Conservation (phyloP, 2,888 invertebrate species). For the Neoascia interrupta region DNA sequence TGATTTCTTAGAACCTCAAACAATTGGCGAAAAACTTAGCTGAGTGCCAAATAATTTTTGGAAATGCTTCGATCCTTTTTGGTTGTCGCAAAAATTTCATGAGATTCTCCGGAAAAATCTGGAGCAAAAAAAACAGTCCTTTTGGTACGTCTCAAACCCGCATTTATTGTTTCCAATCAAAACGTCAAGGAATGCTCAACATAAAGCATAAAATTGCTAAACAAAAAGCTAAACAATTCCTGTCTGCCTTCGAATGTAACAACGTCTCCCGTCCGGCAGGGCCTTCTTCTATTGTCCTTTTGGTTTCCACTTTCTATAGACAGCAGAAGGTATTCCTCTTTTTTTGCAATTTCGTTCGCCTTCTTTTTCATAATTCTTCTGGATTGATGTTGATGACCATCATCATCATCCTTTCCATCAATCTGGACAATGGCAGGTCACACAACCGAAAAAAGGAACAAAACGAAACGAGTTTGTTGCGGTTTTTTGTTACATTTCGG, state of each 20-base stretch:
- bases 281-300: conserved; percentile 1
- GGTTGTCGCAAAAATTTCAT: too few species aligned
- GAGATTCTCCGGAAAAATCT: too few species aligned
- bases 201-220: conserved; percentile 10
- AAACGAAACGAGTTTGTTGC: too few species aligned
- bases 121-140: too few species aligned
- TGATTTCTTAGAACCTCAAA: too few species aligned
- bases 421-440: conserved; percentile 53
- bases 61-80: too few species aligned
- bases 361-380: conserved; percentile 25
- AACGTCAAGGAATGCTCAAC: conserved; percentile 15
- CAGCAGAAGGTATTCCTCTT: conserved; percentile 9
- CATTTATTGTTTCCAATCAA: conserved; percentile 13
- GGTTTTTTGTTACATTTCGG: background rate
- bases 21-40: too few species aligned
- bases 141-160: too few species aligned
- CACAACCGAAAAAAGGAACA: conserved; percentile 6
- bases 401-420: conserved; percentile 64
- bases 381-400: conserved; percentile 44
- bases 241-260: background rate
- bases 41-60: too few species aligned
- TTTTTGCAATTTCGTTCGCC: too few species aligned
- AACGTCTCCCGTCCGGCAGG: background rate
- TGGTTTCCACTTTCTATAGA: background rate
- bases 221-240: too few species aligned